Conservation (phyloP, 2,797 vertebrate species). For the Melopsittacus undulatus region DNA sequence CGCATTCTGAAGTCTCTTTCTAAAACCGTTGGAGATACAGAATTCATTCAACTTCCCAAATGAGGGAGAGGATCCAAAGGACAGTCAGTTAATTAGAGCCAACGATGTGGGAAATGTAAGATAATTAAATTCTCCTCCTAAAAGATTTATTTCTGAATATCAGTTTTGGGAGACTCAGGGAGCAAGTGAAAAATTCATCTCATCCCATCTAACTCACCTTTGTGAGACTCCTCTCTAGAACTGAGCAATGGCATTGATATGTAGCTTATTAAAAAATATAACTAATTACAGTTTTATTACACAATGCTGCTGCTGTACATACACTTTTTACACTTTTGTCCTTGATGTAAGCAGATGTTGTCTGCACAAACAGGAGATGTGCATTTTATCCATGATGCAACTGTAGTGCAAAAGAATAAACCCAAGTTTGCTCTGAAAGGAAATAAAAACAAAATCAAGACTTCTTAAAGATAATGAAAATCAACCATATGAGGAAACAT, state of each 20-base stretch:
- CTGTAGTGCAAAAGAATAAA: not conserved
- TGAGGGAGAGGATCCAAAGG: not conserved
- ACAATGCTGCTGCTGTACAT: not conserved
- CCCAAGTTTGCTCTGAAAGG: not conserved
- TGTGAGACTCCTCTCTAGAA: not conserved
- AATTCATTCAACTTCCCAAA: not conserved
- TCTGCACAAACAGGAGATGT: not conserved
- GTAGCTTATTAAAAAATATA: not conserved
- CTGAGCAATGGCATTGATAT: not conserved
- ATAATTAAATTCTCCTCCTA: constrained; percentile 24
- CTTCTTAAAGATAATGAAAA: not conserved
- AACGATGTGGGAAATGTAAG: constrained; percentile 7
- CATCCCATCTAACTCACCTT: not conserved
- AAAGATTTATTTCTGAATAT: constrained; percentile 26
- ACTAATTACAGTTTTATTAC: not conserved
- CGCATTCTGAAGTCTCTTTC: not conserved
- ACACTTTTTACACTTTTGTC: not conserved
- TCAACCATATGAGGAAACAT: not conserved
- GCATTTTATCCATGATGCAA: not conserved
- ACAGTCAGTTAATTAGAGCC: not conserved
- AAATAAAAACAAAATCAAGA: not conserved
- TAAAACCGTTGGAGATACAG: not conserved
- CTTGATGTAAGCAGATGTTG: not conserved
- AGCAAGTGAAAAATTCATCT: not conserved
- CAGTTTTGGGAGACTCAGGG: not conserved